Base-by-base conservation (phyloP, 2,888 invertebrate species). In the Ypsolopha scabrella region DNA sequence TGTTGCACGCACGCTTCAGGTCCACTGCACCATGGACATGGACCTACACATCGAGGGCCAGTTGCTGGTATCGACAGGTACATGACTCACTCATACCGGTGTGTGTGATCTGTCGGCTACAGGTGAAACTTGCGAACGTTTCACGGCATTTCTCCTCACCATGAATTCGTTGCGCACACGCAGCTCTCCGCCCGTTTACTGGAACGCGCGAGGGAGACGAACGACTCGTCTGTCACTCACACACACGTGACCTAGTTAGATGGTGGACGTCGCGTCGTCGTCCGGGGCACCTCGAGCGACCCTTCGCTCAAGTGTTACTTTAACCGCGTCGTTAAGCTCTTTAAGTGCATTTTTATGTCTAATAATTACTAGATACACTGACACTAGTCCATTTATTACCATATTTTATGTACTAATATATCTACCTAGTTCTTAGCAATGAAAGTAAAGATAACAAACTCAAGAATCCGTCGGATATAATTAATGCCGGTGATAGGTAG, bases 201-300 rank as follows among this genome's bases (percentile, higher is more conserved):
- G 41, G 45, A 6, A 43, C 38, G 47, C 33, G 60, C 51, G 72
- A 74, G 58, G 63, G 67, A 68, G 72, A 73, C 60, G 63, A 57
- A 58, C 54, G 57, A 54, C 56, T 56, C 53, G 55, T 58, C 60
- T 65, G 69, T 70, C 67, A 55, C 57, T 72, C 70, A 55, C 59
- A 56, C 70, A 55, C 59, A 56, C 61, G 54, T 72, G 75, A 74
- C 80, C 76, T 63, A 76, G n/a, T n/a, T n/a, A n/a, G 69, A 67
- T 75, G 53, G 67, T 68, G 64, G 67, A 63, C 66, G 60, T 64
- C 50, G 37, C 66, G 60, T 64, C 50, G 37, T 9, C 68, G 68
- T 65, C 68, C 24, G 64, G 67, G 64, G 63, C 70, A 72, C 70
- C 71, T 70, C 4, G 24, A 24, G 59, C 67, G 72, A 74, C 75